Evolutionary conservation across 2,797 vertebrate species (phyloP).

Genomic region (Lagodon rhomboides): DNA sequence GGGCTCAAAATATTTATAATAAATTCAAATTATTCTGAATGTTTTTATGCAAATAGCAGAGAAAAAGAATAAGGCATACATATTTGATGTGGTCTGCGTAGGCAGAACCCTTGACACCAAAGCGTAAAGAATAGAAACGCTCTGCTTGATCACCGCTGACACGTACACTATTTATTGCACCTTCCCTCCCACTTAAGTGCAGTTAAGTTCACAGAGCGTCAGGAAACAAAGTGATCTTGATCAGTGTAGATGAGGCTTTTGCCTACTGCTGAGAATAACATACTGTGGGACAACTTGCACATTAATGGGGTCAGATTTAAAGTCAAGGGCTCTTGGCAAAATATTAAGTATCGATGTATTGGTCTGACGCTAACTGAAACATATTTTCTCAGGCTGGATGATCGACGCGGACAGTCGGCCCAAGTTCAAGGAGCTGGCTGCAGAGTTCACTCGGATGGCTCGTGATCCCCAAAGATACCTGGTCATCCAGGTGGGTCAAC

Average conservation of each 20-base stretch:
- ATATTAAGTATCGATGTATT: not conserved
- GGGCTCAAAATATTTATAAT: slow-evolving; percentile 11
- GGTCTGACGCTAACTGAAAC: slow-evolving; percentile 10
- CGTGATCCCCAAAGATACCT: slow-evolving; percentile 97
- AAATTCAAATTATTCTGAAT: slow-evolving; percentile 16
- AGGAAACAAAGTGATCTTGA: slow-evolving; percentile 27
- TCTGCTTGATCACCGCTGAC: slow-evolving; percentile 32
- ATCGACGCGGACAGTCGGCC: slow-evolving; percentile 99
- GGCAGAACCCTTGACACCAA: slow-evolving; percentile 23
- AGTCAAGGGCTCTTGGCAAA: not conserved
- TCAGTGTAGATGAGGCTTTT: slow-evolving; percentile 15
- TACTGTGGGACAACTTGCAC: not conserved
- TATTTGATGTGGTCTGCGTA: slow-evolving; percentile 15
- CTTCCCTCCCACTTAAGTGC: slow-evolving; percentile 27
- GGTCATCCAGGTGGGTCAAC: slow-evolving; percentile 93
- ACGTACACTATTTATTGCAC: not conserved
- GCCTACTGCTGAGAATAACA: not conserved
- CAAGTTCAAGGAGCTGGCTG: slow-evolving; percentile 98
- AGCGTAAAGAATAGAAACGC: slow-evolving; percentile 30
- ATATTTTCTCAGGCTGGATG: slow-evolving; percentile 94
- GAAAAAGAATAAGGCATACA: slow-evolving; percentile 10
- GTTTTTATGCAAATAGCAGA: slow-evolving; percentile 32
- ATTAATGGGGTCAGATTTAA: slow-evolving; percentile 11
- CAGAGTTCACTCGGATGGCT: slow-evolving; percentile 98
- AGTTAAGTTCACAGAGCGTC: slow-evolving; percentile 8